Percentiles rank a stretch among this genome's conserved stretches.
These are phyloP conservation scores for Anser brachyrhynchus DNA, from an alignment of 2,113 vertebrate genomes.

Conservation along the genomic window DNA sequence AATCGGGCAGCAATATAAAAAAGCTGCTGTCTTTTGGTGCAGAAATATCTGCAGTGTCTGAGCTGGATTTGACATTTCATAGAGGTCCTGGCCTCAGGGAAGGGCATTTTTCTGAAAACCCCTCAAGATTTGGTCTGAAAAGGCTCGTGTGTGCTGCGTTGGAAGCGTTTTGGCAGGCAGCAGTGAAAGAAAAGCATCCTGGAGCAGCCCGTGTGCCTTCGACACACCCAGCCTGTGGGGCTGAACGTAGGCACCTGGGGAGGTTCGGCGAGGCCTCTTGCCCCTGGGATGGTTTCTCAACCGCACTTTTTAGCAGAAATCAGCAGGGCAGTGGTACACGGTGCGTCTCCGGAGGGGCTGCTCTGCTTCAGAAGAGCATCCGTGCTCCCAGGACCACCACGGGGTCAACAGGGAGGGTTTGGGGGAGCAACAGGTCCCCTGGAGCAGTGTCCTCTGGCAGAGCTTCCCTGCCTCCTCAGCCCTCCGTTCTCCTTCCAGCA, in stretches of 20 bases:
- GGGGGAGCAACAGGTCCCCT: neutral
- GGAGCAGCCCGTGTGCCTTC: accelerated
- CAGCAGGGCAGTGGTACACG: neutral
- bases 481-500: neutral
- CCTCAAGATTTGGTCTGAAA: neutral
- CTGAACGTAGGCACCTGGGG: accelerated
- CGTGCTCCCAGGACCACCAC: accelerated
- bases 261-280: neutral
- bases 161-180: neutral
- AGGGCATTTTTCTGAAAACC: neutral
- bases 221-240: accelerated
- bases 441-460: neutral
- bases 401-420: accelerated
- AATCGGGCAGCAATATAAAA: neutral
- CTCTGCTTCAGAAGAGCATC: neutral
- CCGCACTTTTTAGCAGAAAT: neutral
- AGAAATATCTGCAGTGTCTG: neutral
- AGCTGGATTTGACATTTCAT: neutral
- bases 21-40: neutral
- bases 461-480: neutral
- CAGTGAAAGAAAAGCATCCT: neutral
- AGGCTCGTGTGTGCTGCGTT: accelerated
- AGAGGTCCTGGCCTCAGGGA: neutral
- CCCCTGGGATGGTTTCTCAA: neutral
- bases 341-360: neutral